Conservation (phyloP, 2,797 vertebrate species). For the Chaenodraco wilsoni region DNA sequence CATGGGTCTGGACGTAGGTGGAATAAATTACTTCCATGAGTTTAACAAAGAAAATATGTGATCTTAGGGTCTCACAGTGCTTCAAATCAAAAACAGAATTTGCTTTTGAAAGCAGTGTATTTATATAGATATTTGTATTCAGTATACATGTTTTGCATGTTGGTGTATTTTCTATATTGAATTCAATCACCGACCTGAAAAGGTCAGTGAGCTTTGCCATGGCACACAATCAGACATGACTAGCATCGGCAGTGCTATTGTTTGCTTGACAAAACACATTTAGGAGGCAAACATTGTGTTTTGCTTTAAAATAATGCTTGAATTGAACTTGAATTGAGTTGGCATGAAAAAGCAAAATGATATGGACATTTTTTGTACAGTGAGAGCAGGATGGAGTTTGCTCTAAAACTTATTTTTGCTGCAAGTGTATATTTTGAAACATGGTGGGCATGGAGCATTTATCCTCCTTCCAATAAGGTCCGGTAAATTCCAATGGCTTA, state of each 20-base stretch:
- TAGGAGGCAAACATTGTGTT: not conserved
- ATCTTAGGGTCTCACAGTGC: not conserved
- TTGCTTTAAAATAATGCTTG: not conserved
- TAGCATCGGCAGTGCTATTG: not conserved
- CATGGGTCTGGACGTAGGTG: slow-evolving; percentile 13
- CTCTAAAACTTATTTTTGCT: not conserved
- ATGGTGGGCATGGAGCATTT: not conserved
- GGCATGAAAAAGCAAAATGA: not conserved
- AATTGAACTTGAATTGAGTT: not conserved
- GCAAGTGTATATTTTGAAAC: not conserved
- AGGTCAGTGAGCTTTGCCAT: not conserved
- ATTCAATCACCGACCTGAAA: not conserved
- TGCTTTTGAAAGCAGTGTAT: slow-evolving; percentile 3
- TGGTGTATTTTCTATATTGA: not conserved
- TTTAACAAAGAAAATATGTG: not conserved
- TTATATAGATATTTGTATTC: not conserved
- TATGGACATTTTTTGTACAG: not conserved
- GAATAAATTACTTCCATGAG: slow-evolving; percentile 21
- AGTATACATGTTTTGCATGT: not conserved
- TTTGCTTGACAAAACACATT: not conserved
- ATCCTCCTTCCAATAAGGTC: slow-evolving; percentile 12
- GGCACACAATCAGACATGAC: not conserved
- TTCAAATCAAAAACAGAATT: slow-evolving; percentile 3
- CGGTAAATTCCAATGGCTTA: slow-evolving; percentile 8
- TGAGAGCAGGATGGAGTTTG: not conserved